Conservation (phyloP, 35 echinoderm and acorn worm species). For the Hemicentrotus pulcherrimus region DNA sequence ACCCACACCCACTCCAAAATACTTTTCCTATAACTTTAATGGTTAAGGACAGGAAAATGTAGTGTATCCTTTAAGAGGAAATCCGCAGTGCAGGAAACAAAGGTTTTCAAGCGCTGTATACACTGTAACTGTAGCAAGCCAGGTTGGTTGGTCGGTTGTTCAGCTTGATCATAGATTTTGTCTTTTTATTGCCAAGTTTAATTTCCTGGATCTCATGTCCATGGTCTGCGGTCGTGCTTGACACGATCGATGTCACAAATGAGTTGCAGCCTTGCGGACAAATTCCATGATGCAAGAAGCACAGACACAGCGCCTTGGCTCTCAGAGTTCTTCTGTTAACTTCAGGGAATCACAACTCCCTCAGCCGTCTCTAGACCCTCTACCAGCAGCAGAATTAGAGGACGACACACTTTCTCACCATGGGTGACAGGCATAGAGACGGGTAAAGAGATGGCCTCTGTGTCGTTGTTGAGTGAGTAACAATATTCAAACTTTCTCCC, state of each 20-base stretch:
- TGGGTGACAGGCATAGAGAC: background rate
- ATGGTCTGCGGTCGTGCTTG: background rate
- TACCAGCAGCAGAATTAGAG: background rate
- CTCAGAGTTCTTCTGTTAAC: background rate
- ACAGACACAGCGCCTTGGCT: background rate
- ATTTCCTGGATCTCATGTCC: background rate
- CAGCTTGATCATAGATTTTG: background rate
- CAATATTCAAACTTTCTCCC: background rate
- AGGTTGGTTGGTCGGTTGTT: background rate
- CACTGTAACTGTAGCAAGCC: background rate
- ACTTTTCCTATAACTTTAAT: background rate
- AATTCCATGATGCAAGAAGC: background rate
- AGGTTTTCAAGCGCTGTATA: background rate
- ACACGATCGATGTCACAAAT: background rate
- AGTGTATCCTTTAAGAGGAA: background rate
- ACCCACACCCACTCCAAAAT: background rate
- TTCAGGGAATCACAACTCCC: background rate
- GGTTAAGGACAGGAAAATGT: background rate
- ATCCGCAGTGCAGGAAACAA: background rate
- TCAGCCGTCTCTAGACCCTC: background rate
- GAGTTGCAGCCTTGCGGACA: background rate
- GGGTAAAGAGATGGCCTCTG: background rate
- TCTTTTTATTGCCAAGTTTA: background rate
- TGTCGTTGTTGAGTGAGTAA: background rate
- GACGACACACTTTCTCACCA: background rate